Base-by-base conservation (phyloP, 1,140 invertebrate species). In the Tribolium castaneum region DNA sequence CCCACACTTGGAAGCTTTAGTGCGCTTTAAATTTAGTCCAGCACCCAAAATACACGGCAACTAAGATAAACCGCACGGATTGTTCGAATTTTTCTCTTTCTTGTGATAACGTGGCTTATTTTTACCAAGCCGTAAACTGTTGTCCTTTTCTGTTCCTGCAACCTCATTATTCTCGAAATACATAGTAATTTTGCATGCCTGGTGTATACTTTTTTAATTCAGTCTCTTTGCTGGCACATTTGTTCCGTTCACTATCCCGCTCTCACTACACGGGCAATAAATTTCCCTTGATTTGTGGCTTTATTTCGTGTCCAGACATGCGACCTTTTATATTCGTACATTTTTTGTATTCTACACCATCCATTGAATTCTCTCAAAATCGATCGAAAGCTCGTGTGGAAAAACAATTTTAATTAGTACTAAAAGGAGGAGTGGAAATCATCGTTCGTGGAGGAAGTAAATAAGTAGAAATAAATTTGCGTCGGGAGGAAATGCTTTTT, bases 241-340 rank as follows among this genome's bases (percentile, higher is more conserved):
- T 66, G 59, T 35, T 66, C 59, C 30, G 10, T 66, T 66, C 30
- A 66, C 25, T 66, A 35, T 66, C 54, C 59, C 30, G 30, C 19
- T 30, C 56, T 62, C 22, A 30, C 30, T 13, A 13, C 59, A 59
- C 14, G 19, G 30, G 4, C 30, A 66, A 66, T 66, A 66, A 66
- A 66, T 66, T 66, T 35, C 30, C 59, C 25, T 66, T 66, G 59
- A 66, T 66, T 66, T 66, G 59, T 66, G 59, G 59, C 59, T 66
- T 66, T 66, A 66, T 66, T 66, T 66, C 59, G 59, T 66, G 59
- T 66, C 59, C 59, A 66, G 59, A 66, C 59, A 66, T 35, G 30
- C 30, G 59, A 35, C 30, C 59, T 35, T 66, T 59, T 59, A 59
- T 59, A 59, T 59, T 35, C 30, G 30, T 66, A 14, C 59, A 66